phyloP scores from a whole-genome alignment of 2,113 vertebrate species.

The Lamprologus sp. region DNA sequence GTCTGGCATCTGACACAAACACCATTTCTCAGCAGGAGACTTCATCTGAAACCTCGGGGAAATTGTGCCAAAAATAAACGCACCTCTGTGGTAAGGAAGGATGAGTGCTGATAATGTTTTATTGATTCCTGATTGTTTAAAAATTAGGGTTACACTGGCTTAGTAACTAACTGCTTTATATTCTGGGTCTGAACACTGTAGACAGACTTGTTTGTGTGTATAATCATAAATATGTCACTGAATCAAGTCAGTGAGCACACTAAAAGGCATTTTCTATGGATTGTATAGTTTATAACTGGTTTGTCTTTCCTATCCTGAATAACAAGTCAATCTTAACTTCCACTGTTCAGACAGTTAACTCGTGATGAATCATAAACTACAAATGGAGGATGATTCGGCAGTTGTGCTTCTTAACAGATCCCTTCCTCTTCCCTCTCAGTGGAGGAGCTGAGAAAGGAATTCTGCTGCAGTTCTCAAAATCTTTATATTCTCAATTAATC shows the following conservation, averaged over 20 bases:
- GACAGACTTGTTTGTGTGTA: not conserved
- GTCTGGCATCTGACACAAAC: not conserved
- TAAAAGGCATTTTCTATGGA: not conserved
- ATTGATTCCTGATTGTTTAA: not conserved
- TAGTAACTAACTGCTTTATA: not conserved
- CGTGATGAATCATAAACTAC: slow-evolving; percentile 14
- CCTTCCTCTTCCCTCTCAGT: not conserved
- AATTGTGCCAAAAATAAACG: not conserved
- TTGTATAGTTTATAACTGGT: not conserved
- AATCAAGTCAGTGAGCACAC: not conserved
- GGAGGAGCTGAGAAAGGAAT: not conserved
- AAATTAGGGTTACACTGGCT: not conserved
- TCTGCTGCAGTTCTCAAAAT: not conserved
- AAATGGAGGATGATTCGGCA: slow-evolving; percentile 1
- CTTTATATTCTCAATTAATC: not conserved
- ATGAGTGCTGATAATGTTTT: not conserved
- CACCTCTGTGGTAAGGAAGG: not conserved
- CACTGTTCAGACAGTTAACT: not conserved
- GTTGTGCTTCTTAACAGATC: not conserved
- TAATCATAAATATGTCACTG: not conserved
- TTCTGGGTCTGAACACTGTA: not conserved
- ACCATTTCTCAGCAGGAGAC: not conserved
- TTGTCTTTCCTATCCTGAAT: not conserved
- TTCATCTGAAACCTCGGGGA: not conserved
- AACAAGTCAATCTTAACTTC: not conserved